phyloP scores from a whole-genome alignment of 1,140 invertebrate species.

The Hylaeus anthracinus region DNA sequence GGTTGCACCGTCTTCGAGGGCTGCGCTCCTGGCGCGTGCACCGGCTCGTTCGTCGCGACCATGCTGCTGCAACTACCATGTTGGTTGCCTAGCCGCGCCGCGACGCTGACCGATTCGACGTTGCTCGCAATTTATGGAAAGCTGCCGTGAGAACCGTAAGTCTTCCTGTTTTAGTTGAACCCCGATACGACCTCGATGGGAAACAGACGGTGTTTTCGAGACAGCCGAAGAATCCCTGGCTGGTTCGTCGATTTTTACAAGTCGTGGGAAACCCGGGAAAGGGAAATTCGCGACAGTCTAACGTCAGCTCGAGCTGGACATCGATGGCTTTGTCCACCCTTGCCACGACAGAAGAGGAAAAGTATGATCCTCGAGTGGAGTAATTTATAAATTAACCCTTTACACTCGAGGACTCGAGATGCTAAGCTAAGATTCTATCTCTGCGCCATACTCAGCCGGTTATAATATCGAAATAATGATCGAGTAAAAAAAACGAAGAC shows the following conservation, averaged over 20 bases:
- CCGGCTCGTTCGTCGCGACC: conserved; percentile 6
- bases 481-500: too few relatives aligned
- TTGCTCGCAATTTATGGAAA: conserved; percentile 41
- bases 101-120: conserved; percentile 1
- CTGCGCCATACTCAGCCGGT: too few relatives aligned
- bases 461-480: too few relatives aligned
- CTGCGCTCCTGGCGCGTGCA: background rate
- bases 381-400: too few relatives aligned
- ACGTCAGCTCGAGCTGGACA: too few relatives aligned
- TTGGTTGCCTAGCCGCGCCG: conserved; percentile 11
- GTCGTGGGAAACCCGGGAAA: conserved; percentile 1
- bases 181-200: conserved; percentile 9
- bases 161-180: background rate
- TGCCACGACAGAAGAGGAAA: too few relatives aligned
- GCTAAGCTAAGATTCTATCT: too few relatives aligned
- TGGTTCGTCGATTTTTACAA: background rate
- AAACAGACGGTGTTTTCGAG: background rate
- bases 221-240: background rate
- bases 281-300: background rate
- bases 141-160: conserved; percentile 34
- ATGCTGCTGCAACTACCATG: conserved; percentile 22
- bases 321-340: too few relatives aligned
- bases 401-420: too few relatives aligned
- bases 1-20: background rate
- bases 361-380: too few relatives aligned